These are phyloP conservation scores for Omphaloscelis lunosa DNA, from an alignment of 2,888 invertebrate genomes.

Conservation along the genomic window DNA sequence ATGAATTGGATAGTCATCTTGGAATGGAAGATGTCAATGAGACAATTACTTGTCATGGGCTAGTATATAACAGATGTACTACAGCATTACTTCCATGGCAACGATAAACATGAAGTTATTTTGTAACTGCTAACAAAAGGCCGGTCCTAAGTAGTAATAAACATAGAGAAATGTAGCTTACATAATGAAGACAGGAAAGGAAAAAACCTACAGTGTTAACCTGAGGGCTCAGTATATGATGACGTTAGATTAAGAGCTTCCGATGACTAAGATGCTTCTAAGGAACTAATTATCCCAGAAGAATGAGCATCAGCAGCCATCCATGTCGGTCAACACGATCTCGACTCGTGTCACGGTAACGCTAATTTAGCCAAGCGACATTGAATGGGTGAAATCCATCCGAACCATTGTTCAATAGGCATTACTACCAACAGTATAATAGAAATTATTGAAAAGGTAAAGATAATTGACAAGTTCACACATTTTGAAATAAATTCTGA, in stretches of 20 bases:
- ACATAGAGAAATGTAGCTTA: neutral
- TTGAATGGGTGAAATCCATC: conserved; percentile 18
- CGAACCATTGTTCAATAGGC: conserved; percentile 19
- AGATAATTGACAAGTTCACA: conserved; percentile 5
- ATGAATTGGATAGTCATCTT: conserved; percentile 37
- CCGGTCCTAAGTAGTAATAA: too few relatives aligned
- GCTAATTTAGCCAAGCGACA: conserved; percentile 41
- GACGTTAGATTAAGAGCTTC: neutral
- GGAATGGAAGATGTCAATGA: conserved; percentile 24
- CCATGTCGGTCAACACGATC: conserved; percentile 46
- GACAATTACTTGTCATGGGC: conserved; percentile 2
- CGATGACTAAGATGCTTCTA: conserved; percentile 23
- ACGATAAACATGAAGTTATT: neutral
- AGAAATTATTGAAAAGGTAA: conserved; percentile 3
- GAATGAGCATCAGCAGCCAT: conserved; percentile 27
- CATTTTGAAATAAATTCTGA: conserved; percentile 14
- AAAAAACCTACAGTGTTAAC: neutral
- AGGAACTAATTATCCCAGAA: conserved; percentile 47
- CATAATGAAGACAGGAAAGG: neutral
- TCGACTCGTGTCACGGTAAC: conserved; percentile 38
- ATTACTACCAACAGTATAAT: conserved; percentile 11
- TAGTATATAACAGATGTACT: too few relatives aligned
- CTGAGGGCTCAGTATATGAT: neutral
- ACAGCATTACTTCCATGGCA: too few relatives aligned
- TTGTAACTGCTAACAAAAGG: neutral